These are phyloP conservation scores for Podilymbus podiceps DNA, from an alignment of 2,113 vertebrate species.

Conservation along the genomic window DNA sequence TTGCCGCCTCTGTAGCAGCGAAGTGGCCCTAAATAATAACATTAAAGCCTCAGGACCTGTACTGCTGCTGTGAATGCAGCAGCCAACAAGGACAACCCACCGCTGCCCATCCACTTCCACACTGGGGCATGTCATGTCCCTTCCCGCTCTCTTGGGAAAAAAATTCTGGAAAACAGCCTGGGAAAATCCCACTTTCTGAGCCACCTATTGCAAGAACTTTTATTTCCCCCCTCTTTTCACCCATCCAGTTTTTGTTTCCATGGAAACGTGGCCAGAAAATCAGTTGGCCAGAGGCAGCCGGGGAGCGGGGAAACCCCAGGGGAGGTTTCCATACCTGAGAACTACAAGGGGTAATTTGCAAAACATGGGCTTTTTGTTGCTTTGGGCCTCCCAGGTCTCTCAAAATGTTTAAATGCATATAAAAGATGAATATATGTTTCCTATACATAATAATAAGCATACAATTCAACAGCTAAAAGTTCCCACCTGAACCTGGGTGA, in stretches of 20 bases:
- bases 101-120: neutral
- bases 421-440: neutral
- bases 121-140: accelerated
- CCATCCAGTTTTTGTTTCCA: slow-evolving; percentile 24
- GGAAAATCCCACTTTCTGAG: neutral
- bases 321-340: slow-evolving; percentile 22
- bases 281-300: neutral
- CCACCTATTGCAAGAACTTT: neutral
- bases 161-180: neutral
- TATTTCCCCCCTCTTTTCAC: neutral
- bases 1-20: neutral
- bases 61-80: neutral
- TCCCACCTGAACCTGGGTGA: neutral
- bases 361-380: slow-evolving; percentile 20
- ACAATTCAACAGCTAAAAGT: neutral
- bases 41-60: accelerated
- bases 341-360: slow-evolving; percentile 39
- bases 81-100: neutral
- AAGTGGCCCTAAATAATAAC: neutral
- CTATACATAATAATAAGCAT: neutral
- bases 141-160: neutral
- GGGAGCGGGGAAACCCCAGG: neutral
- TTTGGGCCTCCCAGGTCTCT: neutral
- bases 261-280: slow-evolving; percentile 1
- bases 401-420: neutral